A percentile compares a stretch with the other conserved stretches of the same genome.
These are phyloP conservation scores for Eupithecia tripunctaria DNA, from an alignment of 2,888 invertebrate species.

Conservation along the genomic window DNA sequence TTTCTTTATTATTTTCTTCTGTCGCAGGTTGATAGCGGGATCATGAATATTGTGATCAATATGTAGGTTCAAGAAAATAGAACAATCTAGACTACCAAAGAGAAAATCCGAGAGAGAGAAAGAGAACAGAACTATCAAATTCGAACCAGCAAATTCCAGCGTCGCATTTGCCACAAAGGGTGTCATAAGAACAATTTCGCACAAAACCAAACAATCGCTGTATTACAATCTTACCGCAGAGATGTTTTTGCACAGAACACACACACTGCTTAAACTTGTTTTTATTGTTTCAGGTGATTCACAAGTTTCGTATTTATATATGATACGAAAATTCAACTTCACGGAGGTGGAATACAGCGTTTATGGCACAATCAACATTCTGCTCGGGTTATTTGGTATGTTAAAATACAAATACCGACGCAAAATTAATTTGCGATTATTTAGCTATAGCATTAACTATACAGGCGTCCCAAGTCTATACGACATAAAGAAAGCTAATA, in stretches of 20 bases:
- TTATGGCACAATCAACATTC: conserved; percentile 76
- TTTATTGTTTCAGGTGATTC: conserved; percentile 72
- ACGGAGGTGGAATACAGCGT: conserved; percentile 79
- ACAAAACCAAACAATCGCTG: background rate
- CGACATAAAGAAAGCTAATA: too few species aligned
- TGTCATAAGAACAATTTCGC: background rate
- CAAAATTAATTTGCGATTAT: background rate
- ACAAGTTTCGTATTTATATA: conserved; percentile 79
- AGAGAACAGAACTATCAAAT: too few species aligned
- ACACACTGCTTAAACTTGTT: conserved; percentile 32
- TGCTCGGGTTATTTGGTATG: conserved; percentile 77
- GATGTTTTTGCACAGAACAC: conserved; percentile 15
- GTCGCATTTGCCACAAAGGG: background rate
- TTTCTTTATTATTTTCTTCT: too few species aligned
- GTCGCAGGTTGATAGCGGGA: too few species aligned
- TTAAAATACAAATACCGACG: conserved; percentile 34
- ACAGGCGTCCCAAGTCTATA: too few species aligned
- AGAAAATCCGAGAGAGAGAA: too few species aligned
- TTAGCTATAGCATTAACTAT: background rate
- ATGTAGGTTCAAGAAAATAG: too few species aligned
- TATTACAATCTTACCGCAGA: background rate
- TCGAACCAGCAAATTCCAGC: background rate
- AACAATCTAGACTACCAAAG: too few species aligned
- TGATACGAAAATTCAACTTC: conserved; percentile 76
- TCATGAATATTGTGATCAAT: too few species aligned